Evolutionary conservation across 2,888 invertebrate species (phyloP).

Genomic region (Arge pagana): DNA sequence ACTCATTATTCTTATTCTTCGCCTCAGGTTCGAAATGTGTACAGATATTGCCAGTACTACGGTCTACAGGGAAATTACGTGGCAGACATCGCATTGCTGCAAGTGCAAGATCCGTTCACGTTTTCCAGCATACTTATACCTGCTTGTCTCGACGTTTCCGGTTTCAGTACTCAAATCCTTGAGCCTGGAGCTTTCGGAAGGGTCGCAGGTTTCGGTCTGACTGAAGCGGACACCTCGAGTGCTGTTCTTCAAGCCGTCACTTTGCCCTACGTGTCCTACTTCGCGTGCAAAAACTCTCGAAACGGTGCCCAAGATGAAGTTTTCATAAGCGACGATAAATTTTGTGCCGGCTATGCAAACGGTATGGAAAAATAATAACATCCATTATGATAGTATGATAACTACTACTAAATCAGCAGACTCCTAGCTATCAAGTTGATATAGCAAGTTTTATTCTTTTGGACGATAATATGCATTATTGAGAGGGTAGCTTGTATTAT

Average conservation of each 20-base stretch:
- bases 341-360: constrained; percentile 56
- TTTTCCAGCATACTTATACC: constrained; percentile 44
- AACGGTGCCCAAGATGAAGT: constrained; percentile 32
- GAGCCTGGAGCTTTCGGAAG: constrained; percentile 43
- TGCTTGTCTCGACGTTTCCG: constrained; percentile 43
- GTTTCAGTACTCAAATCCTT: constrained; percentile 34
- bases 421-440: no score
- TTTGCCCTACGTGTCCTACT: constrained; percentile 47
- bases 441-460: no score
- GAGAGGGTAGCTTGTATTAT: no score
- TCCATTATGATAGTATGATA: no score
- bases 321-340: constrained; percentile 51
- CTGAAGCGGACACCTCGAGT: constrained; percentile 42
- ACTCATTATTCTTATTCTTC: no score
- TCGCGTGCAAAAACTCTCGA: constrained; percentile 39
- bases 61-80: constrained; percentile 47
- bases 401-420: no score
- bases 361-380: no score
- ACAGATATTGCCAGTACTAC: constrained; percentile 41
- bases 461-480: no score
- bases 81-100: constrained; percentile 48
- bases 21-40: constrained; percentile 47
- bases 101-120: constrained; percentile 37
- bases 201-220: constrained; percentile 54
- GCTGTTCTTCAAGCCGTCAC: constrained; percentile 42